A percentile compares a stretch with the other conserved stretches of the same genome.
phyloP scores from a whole-genome alignment of 1,140 invertebrate species.

The Drosophila ogumai region DNA sequence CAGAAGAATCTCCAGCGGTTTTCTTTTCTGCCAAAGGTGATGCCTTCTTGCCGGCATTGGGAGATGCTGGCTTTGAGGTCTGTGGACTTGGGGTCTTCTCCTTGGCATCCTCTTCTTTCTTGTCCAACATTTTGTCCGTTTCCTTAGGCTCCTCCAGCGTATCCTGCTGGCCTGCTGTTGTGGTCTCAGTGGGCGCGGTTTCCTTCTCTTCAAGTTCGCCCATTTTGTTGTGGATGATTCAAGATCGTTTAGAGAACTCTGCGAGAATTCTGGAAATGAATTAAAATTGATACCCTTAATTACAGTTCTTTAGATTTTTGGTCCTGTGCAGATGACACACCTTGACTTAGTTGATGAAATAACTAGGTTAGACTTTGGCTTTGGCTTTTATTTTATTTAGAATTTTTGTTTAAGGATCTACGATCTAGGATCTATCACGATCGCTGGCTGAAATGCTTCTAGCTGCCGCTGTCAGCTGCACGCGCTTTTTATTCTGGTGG shows the following conservation, averaged over 20 bases:
- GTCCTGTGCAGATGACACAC: constrained; percentile 31
- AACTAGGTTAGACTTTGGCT: constrained; percentile 72
- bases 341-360: constrained; percentile 54
- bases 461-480: constrained; percentile 38
- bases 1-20: not conserved
- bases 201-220: constrained; percentile 84
- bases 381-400: not conserved
- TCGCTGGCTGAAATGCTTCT: constrained; percentile 66
- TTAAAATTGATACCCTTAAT: constrained; percentile 14
- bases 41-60: constrained; percentile 58
- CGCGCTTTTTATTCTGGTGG: constrained; percentile 37
- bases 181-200: constrained; percentile 75
- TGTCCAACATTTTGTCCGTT: constrained; percentile 84
- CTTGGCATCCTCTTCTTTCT: constrained; percentile 63
- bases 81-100: constrained; percentile 67
- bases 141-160: constrained; percentile 81
- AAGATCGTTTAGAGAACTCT: constrained; percentile 64
- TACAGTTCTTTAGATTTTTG: not conserved
- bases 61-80: constrained; percentile 69
- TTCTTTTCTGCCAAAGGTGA: constrained; percentile 17
- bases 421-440: constrained; percentile 81
- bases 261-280: constrained; percentile 54
- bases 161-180: constrained; percentile 63
- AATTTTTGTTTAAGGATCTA: constrained; percentile 51
- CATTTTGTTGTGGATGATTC: constrained; percentile 53